These are phyloP conservation scores for Ernsta delagoae DNA, from an alignment of 2,888 invertebrate genomes.

Conservation along the genomic window DNA sequence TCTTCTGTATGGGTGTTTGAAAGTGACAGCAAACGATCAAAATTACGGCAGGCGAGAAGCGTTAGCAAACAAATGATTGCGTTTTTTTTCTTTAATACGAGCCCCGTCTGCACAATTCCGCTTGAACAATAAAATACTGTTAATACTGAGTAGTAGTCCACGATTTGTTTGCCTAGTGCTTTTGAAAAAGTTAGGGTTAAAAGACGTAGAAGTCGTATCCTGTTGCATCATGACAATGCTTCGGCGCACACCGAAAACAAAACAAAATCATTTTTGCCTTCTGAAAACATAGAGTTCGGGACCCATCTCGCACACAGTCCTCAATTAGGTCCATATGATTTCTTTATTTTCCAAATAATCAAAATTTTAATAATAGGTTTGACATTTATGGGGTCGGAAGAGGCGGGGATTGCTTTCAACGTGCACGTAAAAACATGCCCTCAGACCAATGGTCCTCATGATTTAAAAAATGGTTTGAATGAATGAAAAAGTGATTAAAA, in stretches of 20 bases:
- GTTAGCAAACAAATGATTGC: too few relatives aligned
- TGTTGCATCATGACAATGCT: too few relatives aligned
- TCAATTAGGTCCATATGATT: background rate
- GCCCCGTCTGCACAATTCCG: background rate
- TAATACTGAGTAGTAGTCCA: background rate
- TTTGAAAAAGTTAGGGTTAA: background rate
- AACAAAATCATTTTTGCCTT: too few relatives aligned
- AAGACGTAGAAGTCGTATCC: too few relatives aligned
- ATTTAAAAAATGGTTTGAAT: background rate
- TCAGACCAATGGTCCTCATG: background rate
- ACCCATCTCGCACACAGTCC: background rate
- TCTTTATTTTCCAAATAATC: slow-evolving; percentile 1
- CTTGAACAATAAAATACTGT: background rate
- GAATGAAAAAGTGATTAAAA: background rate
- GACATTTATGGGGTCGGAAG: too few relatives aligned
- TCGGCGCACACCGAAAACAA: too few relatives aligned
- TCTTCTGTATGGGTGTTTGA: too few relatives aligned
- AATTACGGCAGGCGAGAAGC: too few relatives aligned
- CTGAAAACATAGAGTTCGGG: too few relatives aligned
- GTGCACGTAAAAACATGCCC: background rate
- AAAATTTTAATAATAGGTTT: background rate
- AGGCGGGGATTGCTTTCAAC: too few relatives aligned
- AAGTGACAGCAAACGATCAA: too few relatives aligned
- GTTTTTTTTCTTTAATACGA: too few relatives aligned
- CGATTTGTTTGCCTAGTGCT: background rate